Evolutionary conservation across 2,888 invertebrate species (phyloP).

Genomic region (Boloria euphrosyne): DNA sequence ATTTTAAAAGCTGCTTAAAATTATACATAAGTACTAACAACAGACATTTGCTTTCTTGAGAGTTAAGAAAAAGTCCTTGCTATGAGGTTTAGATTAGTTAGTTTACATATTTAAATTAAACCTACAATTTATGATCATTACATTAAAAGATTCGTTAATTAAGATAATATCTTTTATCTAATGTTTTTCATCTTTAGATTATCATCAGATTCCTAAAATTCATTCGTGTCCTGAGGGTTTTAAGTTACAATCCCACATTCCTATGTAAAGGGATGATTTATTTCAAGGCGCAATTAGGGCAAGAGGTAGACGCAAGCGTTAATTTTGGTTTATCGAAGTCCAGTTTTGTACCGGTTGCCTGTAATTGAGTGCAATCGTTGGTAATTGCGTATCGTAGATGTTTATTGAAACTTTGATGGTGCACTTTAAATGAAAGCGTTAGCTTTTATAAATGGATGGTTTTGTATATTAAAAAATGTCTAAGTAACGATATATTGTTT

Average conservation of each 20-base stretch:
- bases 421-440: constrained; percentile 22
- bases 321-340: constrained; percentile 73
- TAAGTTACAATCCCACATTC: constrained; percentile 56
- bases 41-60: too few species aligned
- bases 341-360: constrained; percentile 49
- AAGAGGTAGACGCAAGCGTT: constrained; percentile 60
- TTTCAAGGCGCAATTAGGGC: constrained; percentile 68
- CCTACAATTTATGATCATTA: constrained; percentile 1
- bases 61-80: too few species aligned
- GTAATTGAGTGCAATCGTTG: constrained; percentile 62
- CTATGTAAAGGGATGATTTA: constrained; percentile 68
- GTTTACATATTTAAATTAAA: not conserved
- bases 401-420: constrained; percentile 58
- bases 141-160: constrained; percentile 12
- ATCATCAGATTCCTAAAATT: constrained; percentile 47
- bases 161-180: constrained; percentile 13
- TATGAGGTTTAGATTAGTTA: too few species aligned
- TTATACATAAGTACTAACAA: too few species aligned
- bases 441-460: not conserved
- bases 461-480: not conserved
- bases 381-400: constrained; percentile 47
- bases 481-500: too few species aligned
- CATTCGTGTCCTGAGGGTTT: constrained; percentile 42
- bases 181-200: not conserved
- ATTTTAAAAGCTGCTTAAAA: too few species aligned